These are phyloP conservation scores for Gallinago solitaria DNA, from an alignment of 2,797 vertebrate species.

Conservation along the genomic window DNA sequence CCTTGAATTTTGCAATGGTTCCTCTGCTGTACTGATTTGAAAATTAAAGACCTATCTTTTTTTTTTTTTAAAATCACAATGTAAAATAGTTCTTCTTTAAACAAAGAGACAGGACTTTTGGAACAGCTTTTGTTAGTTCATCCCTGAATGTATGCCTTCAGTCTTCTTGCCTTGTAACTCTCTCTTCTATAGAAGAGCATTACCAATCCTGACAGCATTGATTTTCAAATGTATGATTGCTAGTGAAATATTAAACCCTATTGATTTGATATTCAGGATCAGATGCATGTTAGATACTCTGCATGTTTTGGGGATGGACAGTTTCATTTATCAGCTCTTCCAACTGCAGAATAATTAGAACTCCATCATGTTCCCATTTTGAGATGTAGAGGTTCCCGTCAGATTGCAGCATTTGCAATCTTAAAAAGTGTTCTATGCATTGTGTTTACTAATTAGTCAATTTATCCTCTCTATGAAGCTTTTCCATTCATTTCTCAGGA, in stretches of 20 bases:
- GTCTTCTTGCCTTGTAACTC: conserved; percentile 31
- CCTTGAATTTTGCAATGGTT: background rate
- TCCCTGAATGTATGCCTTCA: conserved; percentile 39
- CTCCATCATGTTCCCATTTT: conserved; percentile 24
- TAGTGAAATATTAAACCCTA: conserved; percentile 78
- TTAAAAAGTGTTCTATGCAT: background rate
- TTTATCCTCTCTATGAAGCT: conserved; percentile 27
- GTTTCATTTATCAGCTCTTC: conserved; percentile 72
- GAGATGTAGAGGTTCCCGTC: conserved; percentile 26
- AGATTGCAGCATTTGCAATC: conserved; percentile 29
- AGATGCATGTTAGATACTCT: conserved; percentile 52
- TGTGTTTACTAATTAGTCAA: conserved; percentile 38
- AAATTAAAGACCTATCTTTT: background rate
- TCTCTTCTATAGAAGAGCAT: conserved; percentile 29
- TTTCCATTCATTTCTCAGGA: conserved; percentile 7
- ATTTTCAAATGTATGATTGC: conserved; percentile 74
- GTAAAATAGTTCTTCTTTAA: background rate
- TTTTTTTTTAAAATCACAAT: background rate
- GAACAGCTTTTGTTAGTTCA: background rate
- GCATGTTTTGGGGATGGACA: conserved; percentile 65
- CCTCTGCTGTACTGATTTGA: background rate
- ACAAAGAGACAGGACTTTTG: background rate
- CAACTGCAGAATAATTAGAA: conserved; percentile 52
- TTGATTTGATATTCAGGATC: conserved; percentile 75
- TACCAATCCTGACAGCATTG: conserved; percentile 64